These are phyloP conservation scores for Galerucella nymphaeae DNA, from an alignment of 2,888 invertebrate species.

Conservation along the genomic window DNA sequence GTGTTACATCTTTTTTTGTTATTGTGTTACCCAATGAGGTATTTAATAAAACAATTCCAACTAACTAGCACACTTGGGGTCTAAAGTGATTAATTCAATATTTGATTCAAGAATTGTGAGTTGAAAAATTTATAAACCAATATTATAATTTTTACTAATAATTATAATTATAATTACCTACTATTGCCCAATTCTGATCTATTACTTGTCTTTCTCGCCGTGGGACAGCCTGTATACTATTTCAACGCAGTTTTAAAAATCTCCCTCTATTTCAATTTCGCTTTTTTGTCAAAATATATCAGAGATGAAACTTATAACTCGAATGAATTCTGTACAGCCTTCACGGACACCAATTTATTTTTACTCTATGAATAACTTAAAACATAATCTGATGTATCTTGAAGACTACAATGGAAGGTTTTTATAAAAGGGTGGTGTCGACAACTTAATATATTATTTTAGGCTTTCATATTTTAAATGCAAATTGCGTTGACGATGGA, in stretches of 20 bases:
- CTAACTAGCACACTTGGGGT: no score
- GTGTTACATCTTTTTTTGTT: no score
- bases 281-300: constrained; percentile 37
- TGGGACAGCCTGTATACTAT: no score
- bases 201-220: no score
- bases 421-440: constrained; percentile 39
- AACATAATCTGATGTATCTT: constrained; percentile 42
- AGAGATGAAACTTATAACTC: constrained; percentile 34
- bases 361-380: constrained; percentile 41
- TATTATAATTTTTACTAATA: no score
- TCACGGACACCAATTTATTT: constrained; percentile 39
- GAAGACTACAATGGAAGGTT: constrained; percentile 40
- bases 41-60: no score
- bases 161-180: no score
- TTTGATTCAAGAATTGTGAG: no score
- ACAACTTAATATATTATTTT: constrained; percentile 44
- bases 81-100: no score
- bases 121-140: no score
- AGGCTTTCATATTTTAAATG: constrained; percentile 37
- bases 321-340: constrained; percentile 37
- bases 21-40: no score
- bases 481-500: constrained; percentile 15
- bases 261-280: constrained; percentile 31
- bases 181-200: no score
- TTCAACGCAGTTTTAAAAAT: neutral